Base-by-base conservation (phyloP, 2,797 vertebrate genomes). In the Melanotaenia maccullochi region DNA sequence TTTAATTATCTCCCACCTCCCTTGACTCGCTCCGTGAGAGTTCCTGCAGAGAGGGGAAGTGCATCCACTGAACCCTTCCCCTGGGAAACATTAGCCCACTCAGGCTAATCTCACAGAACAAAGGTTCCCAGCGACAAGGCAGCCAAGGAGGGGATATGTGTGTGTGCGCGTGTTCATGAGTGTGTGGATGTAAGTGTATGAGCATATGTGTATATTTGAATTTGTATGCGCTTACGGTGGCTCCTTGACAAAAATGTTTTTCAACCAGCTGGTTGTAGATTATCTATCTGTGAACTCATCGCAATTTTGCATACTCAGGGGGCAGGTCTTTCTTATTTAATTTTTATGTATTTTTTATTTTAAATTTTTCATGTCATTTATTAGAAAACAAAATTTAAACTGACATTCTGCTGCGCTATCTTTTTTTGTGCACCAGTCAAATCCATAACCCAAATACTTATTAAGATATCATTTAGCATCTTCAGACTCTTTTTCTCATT, bases 81-180 rank as follows among this genome's bases (percentile, higher is more conserved):
- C 91, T 90, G 93, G 93, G 93, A 95, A 95, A 94, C 93, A 94
- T 95, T 94, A 94, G 93, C 93, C 92, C 91, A 93, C 92, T 94
- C 93, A 93, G 90, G 90, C 93, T 94, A 95, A 95, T 95, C 92
- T 94, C 90, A 90, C 92, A 93, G 93, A 94, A 94, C 94, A 95
- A 94, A 94, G 92, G 92, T 90, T 91, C 92, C 93, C 89, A 90
- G 90, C 84, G 86, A 91, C 90, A 90, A 91, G 84, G 86, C 89
- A 90, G 91, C 90, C 90, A 93, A 92, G 86, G 76, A 93, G 89
- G 44, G 73, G 79, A 79, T 82, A 73, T 81, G 83, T 86, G 80
- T 79, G 22, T 83, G 74, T 68, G 68, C 63, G 71, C 62, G 16
- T 20, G 44, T 9, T 9, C n/a, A 20, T 66, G 52, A 65, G 75